Conservation (phyloP, 2,797 vertebrate genomes). For the Ficedula albicollis region DNA sequence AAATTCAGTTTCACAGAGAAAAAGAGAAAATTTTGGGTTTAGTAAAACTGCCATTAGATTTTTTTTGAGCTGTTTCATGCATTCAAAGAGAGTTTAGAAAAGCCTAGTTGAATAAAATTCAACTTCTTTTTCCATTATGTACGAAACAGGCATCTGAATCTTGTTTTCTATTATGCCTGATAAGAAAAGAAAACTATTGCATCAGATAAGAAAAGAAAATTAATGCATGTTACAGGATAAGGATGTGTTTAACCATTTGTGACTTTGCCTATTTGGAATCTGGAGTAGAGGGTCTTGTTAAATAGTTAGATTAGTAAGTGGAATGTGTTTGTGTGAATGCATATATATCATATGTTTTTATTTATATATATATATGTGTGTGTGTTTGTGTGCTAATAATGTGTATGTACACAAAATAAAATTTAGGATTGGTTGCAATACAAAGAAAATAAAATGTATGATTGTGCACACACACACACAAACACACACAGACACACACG, state of each 20-base stretch:
- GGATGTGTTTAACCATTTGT: background rate
- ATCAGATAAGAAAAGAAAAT: background rate
- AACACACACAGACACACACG: too few relatives aligned
- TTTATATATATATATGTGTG: background rate
- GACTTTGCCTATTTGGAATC: background rate
- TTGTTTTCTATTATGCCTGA: background rate
- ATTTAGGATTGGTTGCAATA: background rate
- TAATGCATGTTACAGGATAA: background rate
- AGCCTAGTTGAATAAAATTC: background rate
- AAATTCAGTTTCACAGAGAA: background rate
- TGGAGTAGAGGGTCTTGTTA: background rate
- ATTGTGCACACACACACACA: background rate
- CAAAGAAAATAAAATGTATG: background rate
- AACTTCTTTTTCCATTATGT: background rate
- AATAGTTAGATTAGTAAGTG: background rate
- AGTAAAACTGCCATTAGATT: background rate
- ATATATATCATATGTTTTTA: background rate
- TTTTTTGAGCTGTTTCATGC: background rate
- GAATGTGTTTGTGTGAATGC: background rate
- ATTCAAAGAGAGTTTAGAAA: background rate
- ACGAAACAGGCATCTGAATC: background rate
- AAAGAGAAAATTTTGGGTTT: background rate
- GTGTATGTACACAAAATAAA: background rate
- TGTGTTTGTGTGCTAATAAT: background rate
- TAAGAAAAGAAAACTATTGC: background rate